Evolutionary conservation across 2,888 invertebrate species (phyloP).

Genomic region (Hetaerina titia): DNA sequence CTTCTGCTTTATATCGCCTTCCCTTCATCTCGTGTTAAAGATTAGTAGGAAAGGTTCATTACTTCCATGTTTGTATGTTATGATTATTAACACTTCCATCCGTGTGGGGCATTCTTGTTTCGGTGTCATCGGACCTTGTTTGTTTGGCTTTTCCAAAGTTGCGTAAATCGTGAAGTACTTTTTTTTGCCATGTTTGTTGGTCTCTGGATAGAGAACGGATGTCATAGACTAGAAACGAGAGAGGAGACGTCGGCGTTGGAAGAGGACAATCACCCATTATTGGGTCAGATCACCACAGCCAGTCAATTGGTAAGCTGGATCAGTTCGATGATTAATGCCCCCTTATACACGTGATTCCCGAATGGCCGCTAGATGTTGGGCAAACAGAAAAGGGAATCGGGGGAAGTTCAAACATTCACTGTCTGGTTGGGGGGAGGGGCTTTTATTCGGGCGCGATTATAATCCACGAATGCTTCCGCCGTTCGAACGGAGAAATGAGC

Average conservation of each 20-base stretch:
- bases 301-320: slow-evolving; percentile 49
- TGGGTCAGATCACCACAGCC: slow-evolving; percentile 40
- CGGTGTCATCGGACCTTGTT: not conserved
- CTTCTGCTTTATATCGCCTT: too few species aligned
- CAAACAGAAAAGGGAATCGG: slow-evolving; percentile 19
- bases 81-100: too few species aligned
- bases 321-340: slow-evolving; percentile 45
- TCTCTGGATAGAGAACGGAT: not conserved
- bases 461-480: not conserved
- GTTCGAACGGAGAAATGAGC: not conserved
- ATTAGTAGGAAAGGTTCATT: too few species aligned
- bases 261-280: slow-evolving; percentile 46
- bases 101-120: too few species aligned
- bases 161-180: not conserved
- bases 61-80: too few species aligned
- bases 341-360: slow-evolving; percentile 8
- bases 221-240: not conserved
- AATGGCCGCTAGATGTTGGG: slow-evolving; percentile 25
- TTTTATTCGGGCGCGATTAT: not conserved
- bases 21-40: too few species aligned
- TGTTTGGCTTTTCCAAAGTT: not conserved
- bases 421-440: not conserved
- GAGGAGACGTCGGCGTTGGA: not conserved
- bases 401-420: slow-evolving; percentile 35
- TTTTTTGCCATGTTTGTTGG: not conserved